These are phyloP conservation scores for Andricus curvator DNA, from an alignment of 2,888 invertebrate species.

Conservation along the genomic window DNA sequence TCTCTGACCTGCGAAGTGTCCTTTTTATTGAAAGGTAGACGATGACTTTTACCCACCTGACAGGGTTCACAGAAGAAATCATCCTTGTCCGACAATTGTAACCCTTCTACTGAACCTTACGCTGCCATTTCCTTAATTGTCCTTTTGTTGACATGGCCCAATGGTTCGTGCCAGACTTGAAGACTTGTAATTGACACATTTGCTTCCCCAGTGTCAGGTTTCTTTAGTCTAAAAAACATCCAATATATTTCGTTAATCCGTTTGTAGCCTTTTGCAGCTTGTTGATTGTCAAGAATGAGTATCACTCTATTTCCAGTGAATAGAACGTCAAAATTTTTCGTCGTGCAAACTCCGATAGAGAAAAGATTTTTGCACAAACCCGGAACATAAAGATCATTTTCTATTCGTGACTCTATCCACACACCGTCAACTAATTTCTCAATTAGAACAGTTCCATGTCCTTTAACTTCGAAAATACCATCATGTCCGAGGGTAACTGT, in stretches of 20 bases:
- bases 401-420: constrained; percentile 38
- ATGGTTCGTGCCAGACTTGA: constrained; percentile 54
- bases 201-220: constrained; percentile 19
- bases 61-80: constrained; percentile 50
- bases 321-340: constrained; percentile 24
- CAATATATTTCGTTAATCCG: constrained; percentile 10
- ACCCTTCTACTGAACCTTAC: constrained; percentile 47
- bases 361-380: constrained; percentile 47
- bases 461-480: constrained; percentile 25
- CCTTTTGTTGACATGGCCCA: constrained; percentile 53
- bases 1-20: neutral
- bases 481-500: constrained; percentile 45
- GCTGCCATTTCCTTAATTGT: constrained; percentile 46
- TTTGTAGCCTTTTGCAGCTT: constrained; percentile 30
- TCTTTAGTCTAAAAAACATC: constrained; percentile 22
- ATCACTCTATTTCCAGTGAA: constrained; percentile 33
- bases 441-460: constrained; percentile 42
- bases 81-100: constrained; percentile 45
- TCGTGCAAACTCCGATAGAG: constrained; percentile 36
- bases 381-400: constrained; percentile 48
- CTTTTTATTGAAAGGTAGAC: constrained; percentile 43
- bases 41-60: constrained; percentile 44
- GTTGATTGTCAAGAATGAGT: constrained; percentile 1
- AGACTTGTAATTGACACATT: constrained; percentile 47
- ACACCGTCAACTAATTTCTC: constrained; percentile 9